Conservation (phyloP, 2,113 vertebrate genomes). For the Lasiurus cinereus region DNA sequence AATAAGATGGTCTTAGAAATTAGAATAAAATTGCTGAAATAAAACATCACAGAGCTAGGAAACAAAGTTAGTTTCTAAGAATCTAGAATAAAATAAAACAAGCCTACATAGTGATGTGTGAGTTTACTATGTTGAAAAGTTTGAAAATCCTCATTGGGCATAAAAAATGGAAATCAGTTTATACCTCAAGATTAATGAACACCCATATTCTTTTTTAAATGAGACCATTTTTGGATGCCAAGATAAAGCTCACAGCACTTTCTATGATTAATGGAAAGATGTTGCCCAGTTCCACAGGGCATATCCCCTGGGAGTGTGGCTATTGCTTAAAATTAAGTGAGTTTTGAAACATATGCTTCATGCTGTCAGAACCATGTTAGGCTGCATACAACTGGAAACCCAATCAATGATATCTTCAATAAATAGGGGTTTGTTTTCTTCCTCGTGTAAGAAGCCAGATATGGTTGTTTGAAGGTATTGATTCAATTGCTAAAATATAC, state of each 20-base stretch:
- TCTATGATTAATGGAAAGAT: background rate
- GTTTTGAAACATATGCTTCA: background rate
- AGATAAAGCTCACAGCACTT: background rate
- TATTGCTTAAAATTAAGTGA: slow-evolving; percentile 1
- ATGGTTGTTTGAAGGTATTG: background rate
- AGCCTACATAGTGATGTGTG: background rate
- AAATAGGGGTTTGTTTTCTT: background rate
- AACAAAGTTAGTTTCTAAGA: slow-evolving; percentile 11
- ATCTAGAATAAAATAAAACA: slow-evolving; percentile 12
- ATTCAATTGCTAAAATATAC: background rate
- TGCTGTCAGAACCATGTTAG: background rate
- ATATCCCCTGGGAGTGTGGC: background rate
- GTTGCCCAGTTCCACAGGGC: background rate
- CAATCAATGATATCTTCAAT: background rate
- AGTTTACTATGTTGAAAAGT: slow-evolving; percentile 5
- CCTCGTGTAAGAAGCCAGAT: background rate
- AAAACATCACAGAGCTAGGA: background rate
- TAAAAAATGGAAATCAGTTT: slow-evolving; percentile 21
- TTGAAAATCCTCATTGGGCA: background rate
- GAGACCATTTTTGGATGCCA: background rate
- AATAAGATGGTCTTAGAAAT: background rate
- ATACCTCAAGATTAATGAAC: background rate
- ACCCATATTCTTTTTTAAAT: background rate
- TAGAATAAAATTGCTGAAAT: slow-evolving; percentile 16
- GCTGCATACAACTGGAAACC: background rate